phyloP scores from a whole-genome alignment of 2,113 vertebrate species.

The Nycticryphes semicollaris region DNA sequence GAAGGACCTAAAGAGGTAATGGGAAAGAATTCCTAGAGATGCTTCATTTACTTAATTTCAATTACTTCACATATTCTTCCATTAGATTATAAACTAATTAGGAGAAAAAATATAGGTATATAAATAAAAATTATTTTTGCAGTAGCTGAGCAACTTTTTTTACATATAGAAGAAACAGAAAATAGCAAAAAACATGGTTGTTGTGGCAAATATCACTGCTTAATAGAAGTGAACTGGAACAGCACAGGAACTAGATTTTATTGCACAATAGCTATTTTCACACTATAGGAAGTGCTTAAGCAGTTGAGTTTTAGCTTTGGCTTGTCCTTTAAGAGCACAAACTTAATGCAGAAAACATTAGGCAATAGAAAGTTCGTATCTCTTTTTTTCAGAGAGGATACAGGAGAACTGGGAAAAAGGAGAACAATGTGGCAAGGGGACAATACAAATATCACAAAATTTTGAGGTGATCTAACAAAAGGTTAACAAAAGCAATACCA shows the following conservation, averaged over 20 bases:
- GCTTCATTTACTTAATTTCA: not conserved
- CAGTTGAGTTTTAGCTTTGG: not conserved
- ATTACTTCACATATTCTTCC: not conserved
- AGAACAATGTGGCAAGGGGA: not conserved
- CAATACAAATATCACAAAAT: not conserved
- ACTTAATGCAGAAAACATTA: not conserved
- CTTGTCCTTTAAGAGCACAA: not conserved
- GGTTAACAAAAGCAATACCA: not conserved
- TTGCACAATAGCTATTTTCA: not conserved
- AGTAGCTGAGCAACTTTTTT: not conserved
- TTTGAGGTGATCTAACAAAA: not conserved
- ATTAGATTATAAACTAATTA: not conserved
- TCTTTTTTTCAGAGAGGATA: not conserved
- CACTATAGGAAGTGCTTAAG: not conserved
- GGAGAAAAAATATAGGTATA: not conserved
- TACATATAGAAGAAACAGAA: not conserved
- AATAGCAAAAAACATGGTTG: not conserved
- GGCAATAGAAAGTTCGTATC: not conserved
- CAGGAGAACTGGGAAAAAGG: not conserved
- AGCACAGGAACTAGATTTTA: not conserved
- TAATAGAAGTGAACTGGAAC: not conserved
- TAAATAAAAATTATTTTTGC: not conserved
- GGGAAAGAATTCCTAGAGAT: not conserved
- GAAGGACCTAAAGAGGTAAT: not conserved
- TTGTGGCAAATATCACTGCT: not conserved